Conservation (phyloP, 1,140 invertebrate species). For the Drosophila pachea region DNA sequence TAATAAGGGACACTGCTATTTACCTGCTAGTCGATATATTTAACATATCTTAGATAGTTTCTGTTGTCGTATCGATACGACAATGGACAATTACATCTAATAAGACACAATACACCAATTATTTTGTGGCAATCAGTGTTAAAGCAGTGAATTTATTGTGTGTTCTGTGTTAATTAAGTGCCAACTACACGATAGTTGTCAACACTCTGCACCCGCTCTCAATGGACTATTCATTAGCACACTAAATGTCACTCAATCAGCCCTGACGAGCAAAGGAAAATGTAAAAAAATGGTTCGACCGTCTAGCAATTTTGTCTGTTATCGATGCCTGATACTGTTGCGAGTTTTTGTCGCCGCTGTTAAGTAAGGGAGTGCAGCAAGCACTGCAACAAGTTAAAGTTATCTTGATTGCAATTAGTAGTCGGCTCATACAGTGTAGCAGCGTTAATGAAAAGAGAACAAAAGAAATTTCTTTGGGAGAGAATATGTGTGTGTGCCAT, state of each 20-base stretch:
- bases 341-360: conserved; percentile 5
- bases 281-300: neutral
- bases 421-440: conserved; percentile 64
- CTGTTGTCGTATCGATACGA: too few relatives aligned
- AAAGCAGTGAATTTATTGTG: neutral
- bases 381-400: conserved; percentile 66
- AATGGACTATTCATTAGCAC: conserved; percentile 49
- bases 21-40: too few relatives aligned
- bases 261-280: conserved; percentile 16
- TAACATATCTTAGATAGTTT: too few relatives aligned
- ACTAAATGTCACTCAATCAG: conserved; percentile 29
- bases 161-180: neutral
- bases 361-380: conserved; percentile 6
- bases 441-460: conserved; percentile 69
- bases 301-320: neutral
- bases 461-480: conserved; percentile 37
- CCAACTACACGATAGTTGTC: conserved; percentile 1
- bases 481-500: neutral
- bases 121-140: neutral
- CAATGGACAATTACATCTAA: too few relatives aligned
- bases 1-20: neutral
- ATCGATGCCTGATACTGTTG: conserved; percentile 3
- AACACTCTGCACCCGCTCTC: conserved; percentile 14
- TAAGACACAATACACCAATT: neutral
- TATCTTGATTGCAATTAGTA: conserved; percentile 73